phyloP scores from a whole-genome alignment of 2,888 invertebrate species.

The Coleophora deauratella region DNA sequence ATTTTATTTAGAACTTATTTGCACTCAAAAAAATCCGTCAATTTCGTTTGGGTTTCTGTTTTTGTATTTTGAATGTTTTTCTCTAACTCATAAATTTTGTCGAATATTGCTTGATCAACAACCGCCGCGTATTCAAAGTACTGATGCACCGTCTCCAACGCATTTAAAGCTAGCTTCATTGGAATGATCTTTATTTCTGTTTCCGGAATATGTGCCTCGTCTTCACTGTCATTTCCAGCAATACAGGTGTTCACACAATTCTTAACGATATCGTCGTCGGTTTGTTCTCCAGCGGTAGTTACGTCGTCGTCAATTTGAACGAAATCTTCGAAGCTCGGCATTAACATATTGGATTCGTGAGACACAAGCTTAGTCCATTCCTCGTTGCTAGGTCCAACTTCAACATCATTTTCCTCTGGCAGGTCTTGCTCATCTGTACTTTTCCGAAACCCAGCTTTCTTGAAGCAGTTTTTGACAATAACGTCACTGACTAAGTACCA shows the following conservation, averaged over 20 bases:
- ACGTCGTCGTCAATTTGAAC: slow-evolving; percentile 15
- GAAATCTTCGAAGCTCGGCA: slow-evolving; percentile 12
- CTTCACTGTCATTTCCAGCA: slow-evolving; percentile 19
- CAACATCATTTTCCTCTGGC: slow-evolving; percentile 15
- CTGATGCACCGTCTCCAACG: slow-evolving; percentile 15
- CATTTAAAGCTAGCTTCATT: slow-evolving; percentile 18
- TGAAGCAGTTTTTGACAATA: slow-evolving; percentile 19
- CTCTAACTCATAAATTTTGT: slow-evolving; percentile 14
- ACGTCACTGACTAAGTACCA: slow-evolving; percentile 14
- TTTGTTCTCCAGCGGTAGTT: slow-evolving; percentile 16
- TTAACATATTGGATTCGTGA: slow-evolving; percentile 3
- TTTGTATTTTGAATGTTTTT: slow-evolving; percentile 13
- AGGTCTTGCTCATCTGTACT: slow-evolving; percentile 15
- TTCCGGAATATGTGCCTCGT: slow-evolving; percentile 20
- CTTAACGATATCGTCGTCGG: slow-evolving; percentile 20
- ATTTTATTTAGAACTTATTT: slow-evolving; percentile 13
- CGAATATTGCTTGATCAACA: slow-evolving; percentile 17
- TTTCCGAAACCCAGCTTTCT: slow-evolving; percentile 19
- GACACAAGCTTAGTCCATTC: slow-evolving; percentile 18
- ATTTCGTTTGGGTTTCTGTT: slow-evolving; percentile 18
- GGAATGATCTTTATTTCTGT: slow-evolving; percentile 15
- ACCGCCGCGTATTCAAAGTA: slow-evolving; percentile 17
- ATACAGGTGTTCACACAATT: slow-evolving; percentile 14
- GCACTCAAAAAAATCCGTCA: slow-evolving; percentile 16
- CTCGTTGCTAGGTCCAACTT: slow-evolving; percentile 18